Evolutionary conservation across 2,113 vertebrate species (phyloP), one percentile per base, ranked within the genome.

Genomic region (Calcarius ornatus): DNA sequence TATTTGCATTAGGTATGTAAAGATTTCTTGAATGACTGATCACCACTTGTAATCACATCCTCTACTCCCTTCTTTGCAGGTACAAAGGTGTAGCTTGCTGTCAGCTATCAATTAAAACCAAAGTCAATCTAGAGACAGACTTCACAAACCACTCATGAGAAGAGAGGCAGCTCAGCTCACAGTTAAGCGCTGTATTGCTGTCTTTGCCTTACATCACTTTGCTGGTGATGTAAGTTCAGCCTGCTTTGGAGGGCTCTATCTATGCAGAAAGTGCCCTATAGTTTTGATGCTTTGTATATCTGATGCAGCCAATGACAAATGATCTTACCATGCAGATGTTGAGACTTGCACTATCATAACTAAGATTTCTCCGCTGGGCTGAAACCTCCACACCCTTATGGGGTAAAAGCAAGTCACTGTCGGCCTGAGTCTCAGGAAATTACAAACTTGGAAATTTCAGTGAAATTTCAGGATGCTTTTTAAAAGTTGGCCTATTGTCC

Each of bases 1-100:
- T 99, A 35, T 99, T 99, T 91, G n/a, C 35, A 11, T 75, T 99
- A 31, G 99, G 99, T 99, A 98, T 83, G 98, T 92, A 63, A 86
- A 94, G 12, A 24, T 75, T 68, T 56, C 24, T 65, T 53, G 45
- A 40, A 86, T 68, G 43, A 61, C 15, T 37, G 17, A 68, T 83
- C 33, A 18, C 14, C 56, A 79, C 19, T 18, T 6, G 25, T 33
- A 86, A 65, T 16, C 42, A 73, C 48, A 81, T 23, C 31, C 56
- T 33, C 43, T 35, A n/a, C 17, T 65, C 18, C 5, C 17, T 9
- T 1, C 14, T 59, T 64, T 45, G 24, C 19, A 37, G 11, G 28
- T 18, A 27, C 33, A 71, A 51, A 76, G 22, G 22, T 11, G 38
- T 54, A 88, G 31, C 33, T 73, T 9, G 5, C 53, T 84, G n/a